A percentile compares a stretch with the other conserved stretches of the same genome.
Conservation (phyloP, 1,140 invertebrate species). For the Pseudomyrmex pallidus region DNA sequence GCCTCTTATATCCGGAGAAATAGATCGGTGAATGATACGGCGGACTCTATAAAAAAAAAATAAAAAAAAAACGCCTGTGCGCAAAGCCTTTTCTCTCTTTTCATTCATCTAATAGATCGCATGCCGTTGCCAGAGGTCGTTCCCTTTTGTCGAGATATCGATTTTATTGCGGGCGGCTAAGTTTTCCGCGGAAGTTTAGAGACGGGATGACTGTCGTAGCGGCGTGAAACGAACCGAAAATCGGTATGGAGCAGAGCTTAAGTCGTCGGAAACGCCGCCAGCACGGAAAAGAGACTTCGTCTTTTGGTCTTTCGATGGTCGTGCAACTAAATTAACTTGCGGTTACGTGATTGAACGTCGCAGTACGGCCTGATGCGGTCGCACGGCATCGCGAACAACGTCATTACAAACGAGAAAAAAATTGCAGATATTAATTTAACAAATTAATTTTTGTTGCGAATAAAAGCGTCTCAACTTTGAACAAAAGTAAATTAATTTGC, state of each 20-base stretch:
- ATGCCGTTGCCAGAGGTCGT: constrained; percentile 37
- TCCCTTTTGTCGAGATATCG: constrained; percentile 64
- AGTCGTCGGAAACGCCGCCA: constrained; percentile 22
- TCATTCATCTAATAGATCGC: constrained; percentile 69
- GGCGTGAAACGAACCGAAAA: constrained; percentile 46
- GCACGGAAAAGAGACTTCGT: background rate
- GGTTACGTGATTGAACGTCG: constrained; percentile 29
- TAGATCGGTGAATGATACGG: constrained; percentile 33
- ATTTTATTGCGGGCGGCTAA: constrained; percentile 61
- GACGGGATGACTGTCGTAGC: background rate
- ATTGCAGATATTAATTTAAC: constrained; percentile 39
- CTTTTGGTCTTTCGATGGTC: constrained; percentile 11
- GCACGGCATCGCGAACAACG: background rate
- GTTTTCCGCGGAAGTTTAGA: constrained; percentile 42
- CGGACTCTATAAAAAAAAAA: constrained; percentile 25
- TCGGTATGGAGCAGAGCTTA: constrained; percentile 24
- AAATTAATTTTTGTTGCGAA: constrained; percentile 16
- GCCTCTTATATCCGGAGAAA: constrained; percentile 30
- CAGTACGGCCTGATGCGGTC: background rate
- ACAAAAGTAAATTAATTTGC: constrained; percentile 41
- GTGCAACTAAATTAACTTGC: constrained; percentile 38
- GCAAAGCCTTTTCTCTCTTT: constrained; percentile 53
- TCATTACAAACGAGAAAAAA: background rate
- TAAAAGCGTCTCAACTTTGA: background rate
- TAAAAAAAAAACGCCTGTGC: too few relatives aligned